Conservation (phyloP, 1,140 invertebrate species). For the Scaptodrosophila lebanonensis region DNA sequence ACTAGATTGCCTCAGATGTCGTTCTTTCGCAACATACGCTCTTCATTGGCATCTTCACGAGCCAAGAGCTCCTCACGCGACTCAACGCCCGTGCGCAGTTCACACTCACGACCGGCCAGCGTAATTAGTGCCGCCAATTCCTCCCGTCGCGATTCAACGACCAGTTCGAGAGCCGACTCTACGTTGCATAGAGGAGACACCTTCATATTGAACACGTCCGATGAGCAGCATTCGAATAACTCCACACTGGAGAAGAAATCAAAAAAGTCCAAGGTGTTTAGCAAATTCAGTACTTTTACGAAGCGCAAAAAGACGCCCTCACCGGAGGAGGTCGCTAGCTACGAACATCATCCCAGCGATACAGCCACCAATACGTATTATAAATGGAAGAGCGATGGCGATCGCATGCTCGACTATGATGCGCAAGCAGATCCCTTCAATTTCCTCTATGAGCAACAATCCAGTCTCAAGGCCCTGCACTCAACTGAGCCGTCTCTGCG, state of each 20-base stretch:
- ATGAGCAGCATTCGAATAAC: conserved; percentile 58
- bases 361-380: conserved; percentile 73
- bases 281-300: conserved; percentile 72
- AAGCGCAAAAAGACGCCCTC: conserved; percentile 69
- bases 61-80: conserved; percentile 68
- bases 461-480: conserved; percentile 41
- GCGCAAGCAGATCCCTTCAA: conserved; percentile 71
- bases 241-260: conserved; percentile 70
- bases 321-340: conserved; percentile 50
- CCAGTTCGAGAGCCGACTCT: conserved; percentile 40
- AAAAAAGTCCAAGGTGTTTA: conserved; percentile 70
- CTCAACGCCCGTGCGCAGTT: conserved; percentile 59
- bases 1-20: conserved; percentile 44
- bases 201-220: conserved; percentile 55
- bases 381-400: conserved; percentile 66
- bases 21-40: conserved; percentile 73
- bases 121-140: conserved; percentile 39
- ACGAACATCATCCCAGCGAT: conserved; percentile 71
- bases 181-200: conserved; percentile 65
- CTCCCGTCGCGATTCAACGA: conserved; percentile 48
- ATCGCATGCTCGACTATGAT: conserved; percentile 64
- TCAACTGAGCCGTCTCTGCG: conserved; percentile 13
- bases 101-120: conserved; percentile 53
- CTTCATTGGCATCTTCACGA: conserved; percentile 59
- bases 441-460: conserved; percentile 68